Evolutionary conservation across 2,888 invertebrate species (phyloP), one percentile per base, ranked within the genome.

Genomic region (Synanthedon andrenaeformis): DNA sequence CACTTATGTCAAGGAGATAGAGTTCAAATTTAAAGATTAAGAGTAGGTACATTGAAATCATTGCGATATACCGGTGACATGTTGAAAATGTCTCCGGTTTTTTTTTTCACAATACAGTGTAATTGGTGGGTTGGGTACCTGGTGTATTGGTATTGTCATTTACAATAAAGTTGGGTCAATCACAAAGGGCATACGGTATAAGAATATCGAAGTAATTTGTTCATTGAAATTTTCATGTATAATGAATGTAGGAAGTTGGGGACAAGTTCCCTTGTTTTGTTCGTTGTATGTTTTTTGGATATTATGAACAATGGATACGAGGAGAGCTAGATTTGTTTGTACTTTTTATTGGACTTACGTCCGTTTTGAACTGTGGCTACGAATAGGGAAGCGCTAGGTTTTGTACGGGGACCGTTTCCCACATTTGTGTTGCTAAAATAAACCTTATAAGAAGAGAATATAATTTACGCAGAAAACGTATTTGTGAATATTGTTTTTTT

Each of bases 111-210:
- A 82, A 82, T 82, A 66, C 74, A 50, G 62, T 45, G 79, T 87
- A 87, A 87, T 87, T 87, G 87, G 86, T 87, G 85, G 87, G 87
- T 82, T 81, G 82, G 86, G 80, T 87, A 87, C 87, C 87, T 87
- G 87, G 79, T 70, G 69, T 64, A 69, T 66, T 63, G 75, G 81
- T 78, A 79, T 86, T 85, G 85, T 86, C 64, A 67, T 73, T 65
- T 70, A 86, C 83, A 86, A 86, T 86, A 67, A 70, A 60, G 63
- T 69, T 70, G 76, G 70, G 70, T 65, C 57, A 57, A 64, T 61
- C 57, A 82, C 79, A 85, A 82, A 70, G 69, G 65, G 66, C 65
- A 71, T 61, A 65, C 62, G 70, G 71, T 71, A 74, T 64, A 69
- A 72, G 76, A 75, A 78, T 80, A 82, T 76, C 67, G 69, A 68